Percentiles rank a stretch among this genome's conserved stretches.
phyloP scores from a whole-genome alignment of 2,797 vertebrate species.

The Microctenopoma stevenorrisi region DNA sequence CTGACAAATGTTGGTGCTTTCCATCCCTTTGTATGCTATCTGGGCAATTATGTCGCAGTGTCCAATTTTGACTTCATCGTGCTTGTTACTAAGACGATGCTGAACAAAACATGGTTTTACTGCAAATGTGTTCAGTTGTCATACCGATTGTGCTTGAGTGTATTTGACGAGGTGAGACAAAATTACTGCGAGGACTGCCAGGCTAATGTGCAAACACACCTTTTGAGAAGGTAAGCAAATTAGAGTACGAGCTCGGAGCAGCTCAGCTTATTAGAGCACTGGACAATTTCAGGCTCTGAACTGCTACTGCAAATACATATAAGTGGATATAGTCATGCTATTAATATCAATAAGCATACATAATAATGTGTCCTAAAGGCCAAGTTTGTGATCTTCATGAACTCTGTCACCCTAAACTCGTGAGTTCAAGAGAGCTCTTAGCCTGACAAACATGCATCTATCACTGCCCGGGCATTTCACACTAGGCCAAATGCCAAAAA shows the following conservation, averaged over 20 bases:
- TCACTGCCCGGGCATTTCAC: not conserved
- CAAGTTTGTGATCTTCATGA: slow-evolving; percentile 32
- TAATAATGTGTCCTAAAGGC: slow-evolving; percentile 16
- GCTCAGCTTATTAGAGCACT: slow-evolving; percentile 42
- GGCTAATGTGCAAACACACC: slow-evolving; percentile 63
- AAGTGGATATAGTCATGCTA: slow-evolving; percentile 21
- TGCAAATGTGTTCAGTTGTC: slow-evolving; percentile 56
- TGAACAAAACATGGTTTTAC: slow-evolving; percentile 41
- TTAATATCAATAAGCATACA: slow-evolving; percentile 25
- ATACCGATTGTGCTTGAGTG: slow-evolving; percentile 39
- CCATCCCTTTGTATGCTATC: slow-evolving; percentile 54
- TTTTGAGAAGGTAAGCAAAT: slow-evolving; percentile 68
- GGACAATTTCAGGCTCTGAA: slow-evolving; percentile 42
- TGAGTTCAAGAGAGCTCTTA: slow-evolving; percentile 11
- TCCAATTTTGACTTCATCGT: slow-evolving; percentile 55
- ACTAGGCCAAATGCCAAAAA: slow-evolving; percentile 14
- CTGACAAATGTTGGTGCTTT: slow-evolving; percentile 45
- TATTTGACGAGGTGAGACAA: slow-evolving; percentile 40
- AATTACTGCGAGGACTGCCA: slow-evolving; percentile 42
- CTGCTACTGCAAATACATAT: slow-evolving; percentile 11
- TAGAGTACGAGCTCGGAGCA: slow-evolving; percentile 49
- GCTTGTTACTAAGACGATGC: slow-evolving; percentile 50
- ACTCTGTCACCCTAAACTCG: not conserved
- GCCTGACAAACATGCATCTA: slow-evolving; percentile 11
- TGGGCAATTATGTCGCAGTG: slow-evolving; percentile 34